Base-by-base conservation (phyloP, 2,113 vertebrate genomes). In the Lichenostomus cassidix region DNA sequence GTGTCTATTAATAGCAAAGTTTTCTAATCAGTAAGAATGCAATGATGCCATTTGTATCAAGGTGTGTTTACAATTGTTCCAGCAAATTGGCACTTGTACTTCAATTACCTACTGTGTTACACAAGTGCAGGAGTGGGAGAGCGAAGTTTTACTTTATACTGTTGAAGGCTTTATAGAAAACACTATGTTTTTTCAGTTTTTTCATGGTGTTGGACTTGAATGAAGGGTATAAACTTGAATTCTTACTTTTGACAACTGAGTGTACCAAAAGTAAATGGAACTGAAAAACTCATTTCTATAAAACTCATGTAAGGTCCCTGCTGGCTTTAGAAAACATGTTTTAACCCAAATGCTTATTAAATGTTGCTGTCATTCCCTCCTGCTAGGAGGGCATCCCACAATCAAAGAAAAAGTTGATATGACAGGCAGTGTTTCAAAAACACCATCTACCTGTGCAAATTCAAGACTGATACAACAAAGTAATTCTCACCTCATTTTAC, bases 21-120 rank as follows among this genome's bases (percentile, higher is more conserved):
- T 98, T 96, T 94, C 96, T 98, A 97, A 98, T 98, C 96, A 92
- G 97, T 85, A 80, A 94, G 90, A 97, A 97, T 79, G 95, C 95
- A 91, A 93, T 8, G 97, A 94, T 96, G 96, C 96, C 97, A 83
- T 97, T 97, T 97, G 96, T 97, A 98, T 90, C 97, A 93, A 96
- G 98, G 97, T 97, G 97, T 98, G 97, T 98, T 98, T 98, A 98
- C 97, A 98, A 96, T 77, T 92, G 97, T 96, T 95, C 91, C 96
- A 94, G 95, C 97, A 97, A 96, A 97, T 92, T 95, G 96, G 96
- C 92, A 96, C 97, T 97, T 97, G 97, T 96, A 97, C 95, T 96
- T 96, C 97, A 97, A 97, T 98, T 97, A 97, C 97, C 95, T 84
- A 87, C 97, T 76, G 92, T 94, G 87, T 89, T 59, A 83, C 96